Base-by-base conservation (phyloP, 2,888 invertebrate species). In the Nymphalis urticae region DNA sequence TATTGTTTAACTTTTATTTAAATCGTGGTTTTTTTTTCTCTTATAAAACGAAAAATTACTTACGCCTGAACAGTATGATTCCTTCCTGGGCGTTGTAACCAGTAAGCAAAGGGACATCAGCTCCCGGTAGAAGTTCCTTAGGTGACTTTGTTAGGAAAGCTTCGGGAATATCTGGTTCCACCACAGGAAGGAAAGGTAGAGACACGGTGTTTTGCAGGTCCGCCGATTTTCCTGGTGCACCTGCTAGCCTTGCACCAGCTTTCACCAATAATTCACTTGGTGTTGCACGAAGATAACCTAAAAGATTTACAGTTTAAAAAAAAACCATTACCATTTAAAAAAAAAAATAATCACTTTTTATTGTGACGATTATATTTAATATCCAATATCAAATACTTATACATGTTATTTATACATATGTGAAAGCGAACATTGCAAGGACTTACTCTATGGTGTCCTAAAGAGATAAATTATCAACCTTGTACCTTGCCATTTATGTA, bases 21-120 rank as follows among this genome's bases (percentile, higher is more conserved):
- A 36, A 36, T 10, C 9, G 36, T 10, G 1, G 36, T 9, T 36
- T 9, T 2, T 7, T 36, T 36, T 36, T 2, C 13, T 4, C 13
- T 42, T 13, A 42, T 13, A 42, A 10, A 42, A 42, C 27, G 13
- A 42, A 42, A 13, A 42, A 42, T 13, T 42, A 85, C 90, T 92
- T 78, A 94, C 94, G 89, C 88, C 94, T 83, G 64, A 94, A 93
- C n/a, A 94, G 88, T 48, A 94, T 89, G 79, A 94, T 93, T n/a
- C 95, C 95, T 76, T 95, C 95, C 73, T 95, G 94, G 0, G 94
- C 94, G 70, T 95, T 95, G 76, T 94, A 94, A 0, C 95, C 95
- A 0, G 94, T 93, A 73, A 95, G 90, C 76, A 95, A 92, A 0
- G 95, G 95, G 17, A 95, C 93, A 65, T 93, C 93, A 27, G 91